phyloP scores from a whole-genome alignment of 2,113 vertebrate genomes.

The Egretta garzetta region DNA sequence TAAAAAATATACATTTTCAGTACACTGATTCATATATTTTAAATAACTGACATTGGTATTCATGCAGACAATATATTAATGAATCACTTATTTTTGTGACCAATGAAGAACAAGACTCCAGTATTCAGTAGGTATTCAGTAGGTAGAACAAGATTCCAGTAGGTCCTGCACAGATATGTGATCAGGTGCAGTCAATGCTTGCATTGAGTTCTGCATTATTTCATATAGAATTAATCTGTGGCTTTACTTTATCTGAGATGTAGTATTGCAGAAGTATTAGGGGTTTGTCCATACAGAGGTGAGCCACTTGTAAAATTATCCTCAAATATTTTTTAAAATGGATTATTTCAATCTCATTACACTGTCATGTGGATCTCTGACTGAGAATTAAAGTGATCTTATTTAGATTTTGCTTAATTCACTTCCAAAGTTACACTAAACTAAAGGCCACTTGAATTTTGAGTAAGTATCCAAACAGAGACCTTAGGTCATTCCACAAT shows the following conservation, averaged over 20 bases:
- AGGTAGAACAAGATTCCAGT: not conserved
- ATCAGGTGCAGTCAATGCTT: not conserved
- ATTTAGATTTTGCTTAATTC: not conserved
- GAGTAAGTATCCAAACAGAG: not conserved
- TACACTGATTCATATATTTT: not conserved
- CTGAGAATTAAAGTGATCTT: not conserved
- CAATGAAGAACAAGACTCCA: not conserved
- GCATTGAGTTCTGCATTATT: not conserved
- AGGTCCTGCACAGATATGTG: not conserved
- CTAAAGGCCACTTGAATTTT: not conserved
- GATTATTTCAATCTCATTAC: conserved; percentile 17
- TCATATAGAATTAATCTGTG: not conserved
- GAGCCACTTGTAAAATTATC: not conserved
- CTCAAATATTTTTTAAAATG: conserved; percentile 1
- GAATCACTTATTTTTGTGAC: not conserved
- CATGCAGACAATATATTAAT: not conserved
- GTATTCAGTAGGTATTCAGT: no score
- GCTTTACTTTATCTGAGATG: not conserved
- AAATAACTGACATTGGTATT: not conserved
- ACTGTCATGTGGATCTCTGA: not conserved
- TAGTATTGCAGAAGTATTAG: accelerated
- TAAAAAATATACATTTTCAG: not conserved
- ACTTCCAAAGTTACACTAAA: not conserved
- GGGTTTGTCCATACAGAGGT: not conserved
- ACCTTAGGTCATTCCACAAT: not conserved